A percentile compares a stretch with the other conserved stretches of the same genome.
These are phyloP conservation scores for Heterohyrax brucei DNA, from an alignment of 2,797 vertebrate species.

Conservation along the genomic window DNA sequence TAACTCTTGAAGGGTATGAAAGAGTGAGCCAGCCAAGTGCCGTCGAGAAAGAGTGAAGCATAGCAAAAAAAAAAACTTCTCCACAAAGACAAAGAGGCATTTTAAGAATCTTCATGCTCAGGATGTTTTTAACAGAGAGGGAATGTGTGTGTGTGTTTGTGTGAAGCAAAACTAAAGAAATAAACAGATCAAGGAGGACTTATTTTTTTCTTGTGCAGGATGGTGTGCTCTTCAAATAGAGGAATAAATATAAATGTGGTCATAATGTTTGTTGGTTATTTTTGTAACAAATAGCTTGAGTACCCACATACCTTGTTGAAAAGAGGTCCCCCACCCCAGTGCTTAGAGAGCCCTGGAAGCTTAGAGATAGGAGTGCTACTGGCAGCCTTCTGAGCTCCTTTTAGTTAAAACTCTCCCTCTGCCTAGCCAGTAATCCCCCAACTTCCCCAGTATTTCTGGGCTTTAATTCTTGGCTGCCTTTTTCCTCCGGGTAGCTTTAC, in stretches of 20 bases:
- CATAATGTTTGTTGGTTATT: background rate
- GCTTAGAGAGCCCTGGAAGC: background rate
- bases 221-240: background rate
- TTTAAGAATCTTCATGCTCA: conserved; percentile 2
- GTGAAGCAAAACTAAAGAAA: background rate
- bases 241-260: background rate
- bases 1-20: background rate
- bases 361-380: background rate
- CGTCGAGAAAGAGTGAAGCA: background rate
- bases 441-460: background rate
- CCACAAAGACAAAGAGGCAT: background rate
- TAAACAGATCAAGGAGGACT: background rate
- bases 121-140: background rate
- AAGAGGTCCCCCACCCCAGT: background rate
- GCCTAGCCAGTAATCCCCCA: background rate
- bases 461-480: background rate
- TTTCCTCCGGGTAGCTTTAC: background rate
- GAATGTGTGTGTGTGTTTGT: background rate
- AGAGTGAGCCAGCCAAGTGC: background rate
- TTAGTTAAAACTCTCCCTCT: background rate
- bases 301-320: background rate
- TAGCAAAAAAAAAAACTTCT: background rate
- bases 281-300: background rate
- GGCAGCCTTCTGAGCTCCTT: background rate
- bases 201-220: background rate